These are phyloP conservation scores for Paralvinella palmiformis DNA, from an alignment of 1,140 invertebrate species.

Conservation along the genomic window DNA sequence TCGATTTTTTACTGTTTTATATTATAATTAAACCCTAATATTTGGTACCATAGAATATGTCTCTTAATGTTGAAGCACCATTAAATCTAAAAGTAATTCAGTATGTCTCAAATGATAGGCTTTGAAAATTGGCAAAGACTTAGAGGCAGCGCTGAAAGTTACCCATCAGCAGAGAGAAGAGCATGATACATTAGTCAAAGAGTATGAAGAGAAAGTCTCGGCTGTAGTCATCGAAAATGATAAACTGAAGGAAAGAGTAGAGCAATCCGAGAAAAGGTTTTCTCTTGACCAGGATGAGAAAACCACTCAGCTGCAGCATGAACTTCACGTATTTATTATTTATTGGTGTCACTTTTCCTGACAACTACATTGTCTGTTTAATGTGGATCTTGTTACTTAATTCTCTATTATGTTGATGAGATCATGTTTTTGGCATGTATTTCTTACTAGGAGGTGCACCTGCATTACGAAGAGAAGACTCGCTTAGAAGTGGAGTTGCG, in stretches of 20 bases:
- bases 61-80: too few relatives aligned
- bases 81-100: too few relatives aligned
- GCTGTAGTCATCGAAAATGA: neutral
- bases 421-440: too few relatives aligned
- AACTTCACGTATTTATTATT: neutral
- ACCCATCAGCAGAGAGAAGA: neutral
- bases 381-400: too few relatives aligned
- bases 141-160: slow-evolving; percentile 11
- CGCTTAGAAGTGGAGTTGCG: too few relatives aligned
- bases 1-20: neutral
- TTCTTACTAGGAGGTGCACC: too few relatives aligned
- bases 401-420: too few relatives aligned
- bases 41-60: too few relatives aligned
- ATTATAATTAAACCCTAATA: neutral
- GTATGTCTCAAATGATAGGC: neutral
- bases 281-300: slow-evolving; percentile 14
- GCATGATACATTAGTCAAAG: neutral
- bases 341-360: too few relatives aligned
- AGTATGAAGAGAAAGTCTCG: neutral
- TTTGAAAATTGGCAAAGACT: slow-evolving; percentile 12
- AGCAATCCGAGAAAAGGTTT: slow-evolving; percentile 4
- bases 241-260: slow-evolving; percentile 21
- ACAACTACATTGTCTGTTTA: too few relatives aligned
- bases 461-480: too few relatives aligned
- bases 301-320: slow-evolving; percentile 2